Base-by-base conservation (phyloP, 53 echinoderm and acorn worm species). In the Henricia sp. region DNA sequence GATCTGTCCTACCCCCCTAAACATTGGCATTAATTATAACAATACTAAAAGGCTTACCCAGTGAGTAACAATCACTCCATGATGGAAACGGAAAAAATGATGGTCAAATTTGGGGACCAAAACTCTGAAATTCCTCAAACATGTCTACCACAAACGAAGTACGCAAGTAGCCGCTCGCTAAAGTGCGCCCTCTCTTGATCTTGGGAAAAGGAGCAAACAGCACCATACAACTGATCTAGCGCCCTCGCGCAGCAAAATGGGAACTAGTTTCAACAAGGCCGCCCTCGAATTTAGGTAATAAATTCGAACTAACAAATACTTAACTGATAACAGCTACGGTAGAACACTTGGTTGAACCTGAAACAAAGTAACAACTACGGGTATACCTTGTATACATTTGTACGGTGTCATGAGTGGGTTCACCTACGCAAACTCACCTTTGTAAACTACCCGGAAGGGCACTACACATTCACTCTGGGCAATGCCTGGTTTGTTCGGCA, bases 281-380 rank as follows among this genome's bases (percentile, higher is more conserved):
- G 64, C 64, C 37, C 64, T 36, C 37, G 17, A 64, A 64, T 64
- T 64, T 64, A 2, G 35, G 34, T 35, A 64, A 24, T 1, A 64
- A 64, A 64, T 64, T 64, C 27, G 57, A 57, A 57, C 29, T 24
- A 23, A 24, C 29, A 57, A 26, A 27, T 64, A 64, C 64, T 16
- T n/a, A 54, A 54, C 64, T n/a, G n/a, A n/a, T n/a, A 64, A 35
- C 34, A 35, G 64, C 19, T 35, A 64, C 35, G 17, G 17, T 3
- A 3, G 11, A 14, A 2, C 13, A 35, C 6, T 1, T 1, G 35
- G 1, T 2, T 4, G 37, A 33, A 2, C 12, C 17, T 34, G 1
- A 35, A 35, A 4, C 1, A 35, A 57, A 57, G 2, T 29, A 27
- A 29, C 3, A 57, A 57, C 3, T 27, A 57, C 57, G 29, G 29